phyloP scores from a whole-genome alignment of 1,140 invertebrate species.

The Drosophila guanche region DNA sequence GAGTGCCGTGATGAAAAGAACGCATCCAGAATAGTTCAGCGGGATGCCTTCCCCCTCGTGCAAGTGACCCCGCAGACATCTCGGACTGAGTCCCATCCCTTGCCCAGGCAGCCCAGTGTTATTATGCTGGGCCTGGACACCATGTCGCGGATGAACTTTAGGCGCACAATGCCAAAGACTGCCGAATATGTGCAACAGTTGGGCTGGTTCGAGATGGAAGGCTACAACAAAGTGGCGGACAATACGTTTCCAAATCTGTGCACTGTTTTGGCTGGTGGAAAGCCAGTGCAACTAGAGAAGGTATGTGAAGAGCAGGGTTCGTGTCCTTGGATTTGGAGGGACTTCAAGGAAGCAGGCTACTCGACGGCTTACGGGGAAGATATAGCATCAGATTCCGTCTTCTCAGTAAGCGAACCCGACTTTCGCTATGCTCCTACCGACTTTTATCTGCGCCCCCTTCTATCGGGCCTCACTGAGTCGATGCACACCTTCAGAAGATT shows the following conservation, averaged over 20 bases:
- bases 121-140: slow-evolving; percentile 54
- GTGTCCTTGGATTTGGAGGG: slow-evolving; percentile 34
- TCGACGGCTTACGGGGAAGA: slow-evolving; percentile 92
- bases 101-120: slow-evolving; percentile 36
- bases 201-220: slow-evolving; percentile 59
- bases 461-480: slow-evolving; percentile 85
- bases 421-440: slow-evolving; percentile 91
- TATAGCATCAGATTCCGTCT: slow-evolving; percentile 31
- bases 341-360: slow-evolving; percentile 86
- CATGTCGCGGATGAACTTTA: slow-evolving; percentile 82
- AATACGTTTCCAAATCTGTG: slow-evolving; percentile 30
- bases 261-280: slow-evolving; percentile 25
- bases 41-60: slow-evolving; percentile 47
- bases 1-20: slow-evolving; percentile 28
- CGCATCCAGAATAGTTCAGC: slow-evolving; percentile 9
- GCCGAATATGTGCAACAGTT: slow-evolving; percentile 19
- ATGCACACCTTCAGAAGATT: neutral
- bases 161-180: slow-evolving; percentile 54
- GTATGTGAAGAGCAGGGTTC: neutral
- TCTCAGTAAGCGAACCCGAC: too few relatives aligned
- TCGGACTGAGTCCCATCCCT: neutral
- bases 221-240: slow-evolving; percentile 59
- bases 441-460: slow-evolving; percentile 91
- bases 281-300: neutral
- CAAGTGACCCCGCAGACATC: neutral